Conservation (phyloP, 1,140 invertebrate species). For the Sogatella furcifera region DNA sequence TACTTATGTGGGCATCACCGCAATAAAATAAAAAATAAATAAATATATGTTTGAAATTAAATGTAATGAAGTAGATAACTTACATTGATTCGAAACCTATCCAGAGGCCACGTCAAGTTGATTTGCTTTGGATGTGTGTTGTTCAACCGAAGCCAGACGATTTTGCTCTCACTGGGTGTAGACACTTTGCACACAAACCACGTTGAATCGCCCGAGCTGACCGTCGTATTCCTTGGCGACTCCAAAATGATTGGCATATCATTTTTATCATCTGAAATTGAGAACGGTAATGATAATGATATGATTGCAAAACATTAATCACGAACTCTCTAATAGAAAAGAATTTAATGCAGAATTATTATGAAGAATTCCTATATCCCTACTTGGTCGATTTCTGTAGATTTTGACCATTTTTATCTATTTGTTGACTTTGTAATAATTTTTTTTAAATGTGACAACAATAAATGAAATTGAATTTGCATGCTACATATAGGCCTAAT, state of each 20-base stretch:
- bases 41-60: too few relatives aligned
- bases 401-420: too few relatives aligned
- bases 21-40: too few relatives aligned
- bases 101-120: constrained; percentile 1
- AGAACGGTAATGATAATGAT: background rate
- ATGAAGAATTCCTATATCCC: too few relatives aligned
- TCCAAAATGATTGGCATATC: constrained; percentile 24
- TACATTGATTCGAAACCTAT: background rate
- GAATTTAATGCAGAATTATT: background rate
- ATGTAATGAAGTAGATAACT: background rate
- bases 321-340: background rate
- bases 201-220: constrained; percentile 15
- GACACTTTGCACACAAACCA: constrained; percentile 21
- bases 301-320: background rate
- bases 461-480: too few relatives aligned
- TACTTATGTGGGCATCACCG: too few relatives aligned
- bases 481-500: too few relatives aligned
- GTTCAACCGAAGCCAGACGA: constrained; percentile 19
- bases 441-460: too few relatives aligned
- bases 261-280: constrained; percentile 18
- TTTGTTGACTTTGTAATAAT: too few relatives aligned
- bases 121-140: constrained; percentile 6
- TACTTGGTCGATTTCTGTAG: too few relatives aligned
- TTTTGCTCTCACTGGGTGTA: background rate
- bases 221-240: constrained; percentile 21